Base-by-base conservation (phyloP, 2,113 vertebrate genomes). In the Nipponia nippon region DNA sequence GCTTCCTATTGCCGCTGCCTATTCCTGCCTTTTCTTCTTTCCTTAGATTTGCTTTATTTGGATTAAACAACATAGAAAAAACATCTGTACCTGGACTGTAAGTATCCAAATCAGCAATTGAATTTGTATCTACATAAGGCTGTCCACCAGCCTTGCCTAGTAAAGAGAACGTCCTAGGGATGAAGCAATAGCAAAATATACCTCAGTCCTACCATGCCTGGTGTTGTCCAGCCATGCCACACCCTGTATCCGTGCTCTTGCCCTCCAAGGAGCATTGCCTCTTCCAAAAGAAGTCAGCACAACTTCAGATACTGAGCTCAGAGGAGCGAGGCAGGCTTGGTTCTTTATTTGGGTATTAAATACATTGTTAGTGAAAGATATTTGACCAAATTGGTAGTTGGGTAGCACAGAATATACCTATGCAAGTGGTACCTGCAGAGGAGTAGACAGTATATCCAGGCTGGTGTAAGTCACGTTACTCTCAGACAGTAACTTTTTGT, bases 281-380 rank as follows among this genome's bases (percentile, higher is more conserved):
- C 3, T 52, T 52, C 72, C 7, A 12, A 49, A 50, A 23, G 14
- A 52, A 67, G 29, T 7, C 71, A 69, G 52, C 30, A 50, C 21
- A 58, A 5, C 14, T 19, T 34, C 56, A 62, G 56, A 13, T 7
- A 13, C 19, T 23, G 44, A 55, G 21, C 1, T 7, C 52, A 65
- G 38, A 53, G 11, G 34, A 49, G 25, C 0, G 2, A 72, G 67
- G 11, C 3, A 9, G 8, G 6, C 13, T 62, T 34, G 6, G 18
- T 44, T 56, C 59, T 70, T 79, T 63, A 15, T 55, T 10, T 29
- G 42, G 6, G 4, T 49, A 36, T 65, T 59, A 63, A 32, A 63
- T 38, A 14, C 3, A 3, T 38, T 11, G 5, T 47, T 42, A 72
- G 44, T 32, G 44, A 80, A 58, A 23, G 47, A 11, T 30, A 18